Conservation (phyloP, 2,797 vertebrate species). For the Schizothorax lantsangensis region DNA sequence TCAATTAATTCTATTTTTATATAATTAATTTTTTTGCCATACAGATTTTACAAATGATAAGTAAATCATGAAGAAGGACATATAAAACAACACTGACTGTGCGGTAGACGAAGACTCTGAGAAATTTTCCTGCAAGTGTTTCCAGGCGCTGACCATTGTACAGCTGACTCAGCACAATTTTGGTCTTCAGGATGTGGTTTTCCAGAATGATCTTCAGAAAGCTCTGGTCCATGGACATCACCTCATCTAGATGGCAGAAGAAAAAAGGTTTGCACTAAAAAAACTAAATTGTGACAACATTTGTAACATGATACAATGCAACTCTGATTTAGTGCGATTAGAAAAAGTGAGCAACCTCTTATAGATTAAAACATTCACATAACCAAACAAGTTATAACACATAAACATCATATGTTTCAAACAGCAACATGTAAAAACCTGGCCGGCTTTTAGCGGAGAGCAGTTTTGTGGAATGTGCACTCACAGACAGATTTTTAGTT, state of each 20-base stretch:
- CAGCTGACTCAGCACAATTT: conserved; percentile 87
- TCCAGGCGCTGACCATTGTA: conserved; percentile 94
- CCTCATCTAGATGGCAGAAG: conserved; percentile 76
- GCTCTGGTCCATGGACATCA: conserved; percentile 88
- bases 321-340: background rate
- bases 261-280: background rate
- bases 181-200: conserved; percentile 92
- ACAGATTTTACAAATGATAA: background rate
- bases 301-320: too few species aligned
- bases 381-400: background rate
- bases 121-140: conserved; percentile 88
- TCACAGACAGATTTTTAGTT: conserved; percentile 38
- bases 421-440: conserved; percentile 21
- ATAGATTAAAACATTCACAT: background rate
- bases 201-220: conserved; percentile 87
- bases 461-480: conserved; percentile 9
- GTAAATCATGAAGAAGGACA: background rate
- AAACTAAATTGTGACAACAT: background rate
- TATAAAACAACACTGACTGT: conserved; percentile 82
- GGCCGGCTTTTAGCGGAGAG: background rate
- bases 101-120: conserved; percentile 96
- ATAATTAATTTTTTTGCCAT: background rate
- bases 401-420: background rate
- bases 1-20: too few species aligned
- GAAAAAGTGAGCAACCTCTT: background rate